Conservation (phyloP, 2,113 vertebrate genomes). For the Morone saxatilis region DNA sequence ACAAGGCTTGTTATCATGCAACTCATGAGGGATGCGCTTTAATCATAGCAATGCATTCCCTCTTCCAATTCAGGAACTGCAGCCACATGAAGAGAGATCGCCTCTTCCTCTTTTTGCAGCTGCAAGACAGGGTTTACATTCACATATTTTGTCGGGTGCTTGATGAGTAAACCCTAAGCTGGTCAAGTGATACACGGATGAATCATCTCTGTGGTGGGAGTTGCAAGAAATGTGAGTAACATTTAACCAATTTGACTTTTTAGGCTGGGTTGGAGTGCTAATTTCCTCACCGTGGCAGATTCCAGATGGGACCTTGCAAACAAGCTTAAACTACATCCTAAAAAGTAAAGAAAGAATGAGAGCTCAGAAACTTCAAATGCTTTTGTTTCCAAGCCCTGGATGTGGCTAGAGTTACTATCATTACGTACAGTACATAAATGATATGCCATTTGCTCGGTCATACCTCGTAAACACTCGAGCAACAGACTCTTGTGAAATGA, state of each 20-base stretch:
- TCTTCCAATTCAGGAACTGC: not conserved
- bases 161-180: constrained; percentile 16
- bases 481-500: constrained; percentile 30
- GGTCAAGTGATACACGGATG: constrained; percentile 33
- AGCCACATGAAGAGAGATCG: not conserved
- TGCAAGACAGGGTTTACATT: not conserved
- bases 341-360: not conserved
- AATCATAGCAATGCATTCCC: not conserved
- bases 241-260: constrained; percentile 26
- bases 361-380: not conserved
- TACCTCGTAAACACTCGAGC: constrained; percentile 10
- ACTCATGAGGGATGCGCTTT: not conserved
- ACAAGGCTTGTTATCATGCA: constrained; percentile 13
- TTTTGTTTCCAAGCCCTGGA: not conserved
- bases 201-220: constrained; percentile 42
- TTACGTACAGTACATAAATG: constrained; percentile 20
- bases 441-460: not conserved
- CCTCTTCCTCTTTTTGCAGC: not conserved
- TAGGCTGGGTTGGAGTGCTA: constrained; percentile 3
- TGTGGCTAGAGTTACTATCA: not conserved
- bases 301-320: constrained; percentile 22
- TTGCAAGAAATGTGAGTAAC: constrained; percentile 37
- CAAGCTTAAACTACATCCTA: not conserved
- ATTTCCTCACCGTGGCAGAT: constrained; percentile 40
- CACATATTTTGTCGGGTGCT: not conserved